A percentile compares a stretch with the other conserved stretches of the same genome.
phyloP scores from a whole-genome alignment of 1,140 invertebrate species.

The Micrasema longulum region DNA sequence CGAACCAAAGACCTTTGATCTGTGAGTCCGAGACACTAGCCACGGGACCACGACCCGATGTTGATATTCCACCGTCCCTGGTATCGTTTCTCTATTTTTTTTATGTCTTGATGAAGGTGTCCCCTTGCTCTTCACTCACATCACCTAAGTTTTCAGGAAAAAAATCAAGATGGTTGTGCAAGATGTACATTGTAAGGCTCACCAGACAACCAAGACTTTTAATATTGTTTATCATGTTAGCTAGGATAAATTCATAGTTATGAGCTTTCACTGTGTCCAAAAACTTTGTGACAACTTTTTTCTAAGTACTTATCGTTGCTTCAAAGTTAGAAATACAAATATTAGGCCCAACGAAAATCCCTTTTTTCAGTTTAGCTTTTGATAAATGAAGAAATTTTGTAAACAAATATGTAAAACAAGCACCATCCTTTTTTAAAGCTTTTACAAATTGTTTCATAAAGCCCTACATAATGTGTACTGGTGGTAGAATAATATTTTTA shows the following conservation, averaged over 20 bases:
- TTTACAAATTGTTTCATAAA: no score
- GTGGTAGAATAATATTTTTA: not conserved
- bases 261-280: not conserved
- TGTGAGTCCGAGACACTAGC: no score
- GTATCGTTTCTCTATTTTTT: not conserved
- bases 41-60: no score
- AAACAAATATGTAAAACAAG: not conserved
- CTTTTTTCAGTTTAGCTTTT: not conserved
- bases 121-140: no score
- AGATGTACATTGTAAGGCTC: not conserved
- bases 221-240: not conserved
- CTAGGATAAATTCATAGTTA: not conserved
- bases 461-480: not conserved
- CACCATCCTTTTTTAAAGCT: no score
- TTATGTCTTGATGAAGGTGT: not conserved
- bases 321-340: not conserved
- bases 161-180: not conserved
- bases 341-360: not conserved
- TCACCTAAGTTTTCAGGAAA: no score
- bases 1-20: no score
- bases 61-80: slow-evolving; percentile 1
- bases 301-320: no score
- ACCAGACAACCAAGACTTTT: not conserved
- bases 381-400: not conserved
- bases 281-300: no score